phyloP scores from a whole-genome alignment of 1,140 invertebrate genomes.

The Orussus abietinus region DNA sequence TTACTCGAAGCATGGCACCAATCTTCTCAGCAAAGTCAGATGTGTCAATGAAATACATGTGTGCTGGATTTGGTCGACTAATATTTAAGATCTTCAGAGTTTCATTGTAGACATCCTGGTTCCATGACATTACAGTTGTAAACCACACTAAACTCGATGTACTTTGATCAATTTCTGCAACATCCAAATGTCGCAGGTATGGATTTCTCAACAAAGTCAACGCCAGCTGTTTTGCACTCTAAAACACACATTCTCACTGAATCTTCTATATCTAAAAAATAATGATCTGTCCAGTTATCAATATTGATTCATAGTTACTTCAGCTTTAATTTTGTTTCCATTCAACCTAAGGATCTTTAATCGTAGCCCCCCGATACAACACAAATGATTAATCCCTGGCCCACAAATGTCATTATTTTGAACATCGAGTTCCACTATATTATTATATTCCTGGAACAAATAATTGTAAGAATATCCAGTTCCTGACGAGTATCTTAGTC shows the following conservation, averaged over 20 bases:
- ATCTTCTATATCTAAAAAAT: not conserved
- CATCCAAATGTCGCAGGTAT: constrained; percentile 51
- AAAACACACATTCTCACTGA: constrained; percentile 15
- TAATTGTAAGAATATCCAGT: too few relatives aligned
- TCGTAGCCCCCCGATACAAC: constrained; percentile 38
- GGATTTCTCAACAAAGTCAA: constrained; percentile 48
- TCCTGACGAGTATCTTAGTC: too few relatives aligned
- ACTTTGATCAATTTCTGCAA: constrained; percentile 56
- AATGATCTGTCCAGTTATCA: too few relatives aligned
- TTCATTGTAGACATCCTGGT: constrained; percentile 35
- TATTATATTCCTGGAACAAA: constrained; percentile 27
- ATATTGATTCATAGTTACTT: too few relatives aligned
- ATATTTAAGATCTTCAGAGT: constrained; percentile 56
- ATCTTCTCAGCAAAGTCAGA: constrained; percentile 33
- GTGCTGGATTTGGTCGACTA: constrained; percentile 51
- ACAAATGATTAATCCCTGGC: constrained; percentile 40
- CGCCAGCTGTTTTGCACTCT: constrained; percentile 51
- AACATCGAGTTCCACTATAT: constrained; percentile 53
- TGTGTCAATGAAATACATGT: constrained; percentile 31
- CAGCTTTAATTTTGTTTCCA: constrained; percentile 54
- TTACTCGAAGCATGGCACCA: constrained; percentile 39
- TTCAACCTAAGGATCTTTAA: constrained; percentile 52
- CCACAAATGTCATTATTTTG: constrained; percentile 54
- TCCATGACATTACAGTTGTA: constrained; percentile 42
- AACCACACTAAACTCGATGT: constrained; percentile 52